Base-by-base conservation (phyloP, 2,888 invertebrate species). In the Hofmannophila pseudospretella region DNA sequence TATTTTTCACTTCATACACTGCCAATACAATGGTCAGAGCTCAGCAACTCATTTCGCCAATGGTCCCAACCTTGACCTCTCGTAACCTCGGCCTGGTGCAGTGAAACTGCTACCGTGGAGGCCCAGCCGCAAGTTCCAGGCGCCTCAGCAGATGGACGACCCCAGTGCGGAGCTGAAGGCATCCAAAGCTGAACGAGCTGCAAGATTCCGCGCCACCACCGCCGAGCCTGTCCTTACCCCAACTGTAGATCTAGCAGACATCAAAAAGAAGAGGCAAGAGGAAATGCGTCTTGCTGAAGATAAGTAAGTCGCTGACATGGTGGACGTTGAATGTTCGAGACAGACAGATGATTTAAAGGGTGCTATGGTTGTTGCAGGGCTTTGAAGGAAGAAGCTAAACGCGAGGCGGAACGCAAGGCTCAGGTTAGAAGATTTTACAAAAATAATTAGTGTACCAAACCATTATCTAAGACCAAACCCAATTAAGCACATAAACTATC, bases 101-200 rank as follows among this genome's bases (percentile, higher is more conserved):
- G 88, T 89, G 52, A 89, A 90, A 62, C 88, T 92, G 84, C 89
- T 91, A 49, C 90, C 92, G 50, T 87, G 89, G 71, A 90, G 92
- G 63, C 90, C 92, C 58, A 89, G 91, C 64, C 89, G 92, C 68
- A 91, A 90, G 72, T 93, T 93, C 79, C 89, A 90, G 68, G 84
- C 84, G 43, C 89, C 88, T 38, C 74, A 85, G 56, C 70, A 73
- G 36, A 77, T 90, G 70, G 90, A 91, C 48, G 90, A 91, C 55
- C 89, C 89, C 9, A 82, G 76, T 39, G 62, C 85, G 42, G 90
- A 92, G 55, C 68, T 90, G 44, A 90, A 90, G 56, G 90, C 90
- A 32, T 87, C 90, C 35, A 89, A 91, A 62, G 91, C 90, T 3
- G 89, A 90, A 2, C 88, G 91, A 9, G 77, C 86, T 45, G 90